Evolutionary conservation across 2,888 invertebrate species (phyloP).

Genomic region (Mythimna impura): DNA sequence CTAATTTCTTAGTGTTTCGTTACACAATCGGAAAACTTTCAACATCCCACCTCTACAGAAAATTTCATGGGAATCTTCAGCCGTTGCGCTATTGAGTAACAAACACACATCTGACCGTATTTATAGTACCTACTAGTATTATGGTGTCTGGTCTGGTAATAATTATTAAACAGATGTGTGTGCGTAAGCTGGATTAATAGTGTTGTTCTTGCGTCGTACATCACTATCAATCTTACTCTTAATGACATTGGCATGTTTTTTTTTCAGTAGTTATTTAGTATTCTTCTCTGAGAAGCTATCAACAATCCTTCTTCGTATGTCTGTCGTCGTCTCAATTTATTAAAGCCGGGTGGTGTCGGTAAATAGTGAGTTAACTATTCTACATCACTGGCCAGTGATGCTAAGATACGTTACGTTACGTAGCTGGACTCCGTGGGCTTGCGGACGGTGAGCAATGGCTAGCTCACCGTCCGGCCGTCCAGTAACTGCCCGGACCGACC

Average conservation of each 20-base stretch:
- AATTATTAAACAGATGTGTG: conserved; percentile 56
- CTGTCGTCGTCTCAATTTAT: conserved; percentile 34
- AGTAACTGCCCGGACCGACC: too few relatives aligned
- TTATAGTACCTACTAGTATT: conserved; percentile 44
- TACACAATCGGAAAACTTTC: conserved; percentile 26
- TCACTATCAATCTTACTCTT: conserved; percentile 55
- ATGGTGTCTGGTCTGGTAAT: conserved; percentile 55
- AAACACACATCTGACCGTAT: conserved; percentile 40
- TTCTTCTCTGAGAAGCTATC: conserved; percentile 50
- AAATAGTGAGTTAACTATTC: too few relatives aligned
- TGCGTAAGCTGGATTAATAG: conserved; percentile 53
- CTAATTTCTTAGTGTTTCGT: conserved; percentile 12
- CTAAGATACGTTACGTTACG: too few relatives aligned
- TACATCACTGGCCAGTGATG: too few relatives aligned
- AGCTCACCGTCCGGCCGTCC: too few relatives aligned
- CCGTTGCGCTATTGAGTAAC: conserved; percentile 50
- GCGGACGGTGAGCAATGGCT: too few relatives aligned
- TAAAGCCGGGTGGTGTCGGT: conserved; percentile 3
- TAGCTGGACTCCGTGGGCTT: too few relatives aligned
- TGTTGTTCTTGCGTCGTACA: conserved; percentile 49
- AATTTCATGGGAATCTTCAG: conserved; percentile 40
- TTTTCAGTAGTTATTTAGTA: conserved; percentile 49
- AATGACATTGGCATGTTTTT: conserved; percentile 54
- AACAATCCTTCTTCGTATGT: conserved; percentile 31
- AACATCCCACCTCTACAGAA: conserved; percentile 21